These are phyloP conservation scores for Haliclona indistincta DNA, from an alignment of 37 sponge, comb jelly and placozoan genomes.

Conservation along the genomic window DNA sequence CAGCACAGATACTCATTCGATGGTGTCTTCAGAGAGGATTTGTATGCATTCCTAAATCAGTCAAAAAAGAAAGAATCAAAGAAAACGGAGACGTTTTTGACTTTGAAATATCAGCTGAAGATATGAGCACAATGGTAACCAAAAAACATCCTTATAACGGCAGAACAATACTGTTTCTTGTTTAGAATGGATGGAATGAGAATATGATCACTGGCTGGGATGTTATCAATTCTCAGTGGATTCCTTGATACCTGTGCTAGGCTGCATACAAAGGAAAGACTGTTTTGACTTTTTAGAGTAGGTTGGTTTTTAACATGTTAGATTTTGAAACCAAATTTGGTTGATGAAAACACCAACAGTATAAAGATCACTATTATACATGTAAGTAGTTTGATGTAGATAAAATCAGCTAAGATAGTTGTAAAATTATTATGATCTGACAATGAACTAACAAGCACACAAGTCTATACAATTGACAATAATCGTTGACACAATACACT, in stretches of 20 bases:
- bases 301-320: too few relatives aligned
- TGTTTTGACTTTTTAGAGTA: too few relatives aligned
- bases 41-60: slow-evolving; percentile 55
- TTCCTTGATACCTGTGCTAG: background rate
- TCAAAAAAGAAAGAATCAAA: slow-evolving; percentile 29
- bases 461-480: background rate
- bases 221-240: slow-evolving; percentile 17
- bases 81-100: slow-evolving; percentile 68
- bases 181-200: slow-evolving; percentile 52
- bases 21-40: slow-evolving; percentile 57
- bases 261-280: too few relatives aligned
- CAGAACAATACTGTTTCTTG: too few relatives aligned
- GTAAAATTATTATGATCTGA: too few relatives aligned
- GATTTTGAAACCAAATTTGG: too few relatives aligned
- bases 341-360: too few relatives aligned
- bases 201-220: slow-evolving; percentile 59
- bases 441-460: too few relatives aligned
- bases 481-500: background rate
- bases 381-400: too few relatives aligned
- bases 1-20: slow-evolving; percentile 60
- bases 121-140: slow-evolving; percentile 42
- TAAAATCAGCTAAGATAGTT: too few relatives aligned
- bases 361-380: too few relatives aligned
- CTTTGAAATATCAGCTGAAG: slow-evolving; percentile 50
- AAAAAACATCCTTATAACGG: background rate